Evolutionary conservation across 1,140 invertebrate genomes (phyloP), one percentile per base, ranked within the genome.

Genomic region (Drosophila paulistorum): DNA sequence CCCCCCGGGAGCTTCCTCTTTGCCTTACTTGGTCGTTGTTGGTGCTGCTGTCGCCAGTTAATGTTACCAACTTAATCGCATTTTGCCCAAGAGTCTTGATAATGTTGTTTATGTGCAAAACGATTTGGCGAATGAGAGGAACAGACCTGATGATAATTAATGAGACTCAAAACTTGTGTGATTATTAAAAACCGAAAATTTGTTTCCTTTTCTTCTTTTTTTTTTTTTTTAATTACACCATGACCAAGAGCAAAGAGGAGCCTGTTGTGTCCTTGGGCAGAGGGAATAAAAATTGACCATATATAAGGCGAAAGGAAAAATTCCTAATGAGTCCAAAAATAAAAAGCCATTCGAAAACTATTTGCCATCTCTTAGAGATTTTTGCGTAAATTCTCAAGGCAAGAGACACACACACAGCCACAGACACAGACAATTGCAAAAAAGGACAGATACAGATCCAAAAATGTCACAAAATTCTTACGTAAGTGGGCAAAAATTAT

Each of bases 21-120:
- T 30, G 17, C 20, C 58, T 17, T 23, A 7, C 37, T 20, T 13
- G 17, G 30, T 7, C 23, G 45, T 4, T 17, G 45, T 5, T 51
- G 45, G 9, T 23, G 6, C 13, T 61, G 68, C 82, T 87, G 77
- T 83, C 77, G 84, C 79, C 79, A 65, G 68, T 87, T 87, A 80
- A 87, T 87, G 84, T 84, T 81, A 81, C 80, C 85, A 89, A 84
- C 80, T 89, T 89, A 89, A 89, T 89, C 84, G 84, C 84, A 71
- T 87, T 83, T 86, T 81, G 72, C 70, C 17, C 75, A 81, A 75
- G 82, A 58, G 66, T 63, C 79, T 78, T 89, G 84, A 89, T 89
- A 89, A 89, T 90, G 84, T 89, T 89, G 84, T 89, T 89, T 77
- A 80, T 60, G 70, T 79, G 84, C 84, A 89, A 84, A 89, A 89